Base-by-base conservation (phyloP, 2,888 invertebrate genomes). In the Rotaria magnacalcarata region DNA sequence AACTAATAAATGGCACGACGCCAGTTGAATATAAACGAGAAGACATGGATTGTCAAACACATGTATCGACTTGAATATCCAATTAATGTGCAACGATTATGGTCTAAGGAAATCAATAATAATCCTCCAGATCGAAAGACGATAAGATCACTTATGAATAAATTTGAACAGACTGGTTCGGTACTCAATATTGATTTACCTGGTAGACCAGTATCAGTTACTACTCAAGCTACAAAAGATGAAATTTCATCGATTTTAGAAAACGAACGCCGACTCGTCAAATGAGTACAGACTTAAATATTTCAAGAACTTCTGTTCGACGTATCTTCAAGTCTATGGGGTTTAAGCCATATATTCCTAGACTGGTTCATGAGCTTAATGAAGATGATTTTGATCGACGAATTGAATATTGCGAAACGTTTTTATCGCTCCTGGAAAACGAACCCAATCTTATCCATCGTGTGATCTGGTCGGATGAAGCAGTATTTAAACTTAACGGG, bases 331-430 rank as follows among this genome's bases (percentile, higher is more conserved):
- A n/a, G n/a, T n/a, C 58, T 19, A 24, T 60, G 58, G n/a, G 58
- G 1, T 60, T n/a, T 3, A 60, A 60, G 21, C n/a, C 58, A n/a
- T 60, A 60, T 10, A n/a, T 60, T 60, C n/a, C 58, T n/a, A 60
- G 24, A 60, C n/a, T n/a, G 10, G 21, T 60, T n/a, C n/a, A 60
- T n/a, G 58, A 24, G 10, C n/a, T 60, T n/a, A 60, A 60, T n/a
- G 58, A 60, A 60, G 21, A n/a, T 60, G 58, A 60, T n/a, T 60
- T 60, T n/a, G 58, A 60, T 19, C 58, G 58, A 58, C 58, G 58
- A 58, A 11, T 58, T 24, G 58, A 11, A 58, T 58, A 58, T 19
- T 50, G 50, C 11, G 50, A 50, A 11, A 50, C 11, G 50, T 50
- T 50, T 11, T 50, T 50, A 50, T 50, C 24, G 10, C 24, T 6